Evolutionary conservation across 2,888 invertebrate species (phyloP), one percentile per base, ranked within the genome.

Genomic region (Leucozona laternaria): DNA sequence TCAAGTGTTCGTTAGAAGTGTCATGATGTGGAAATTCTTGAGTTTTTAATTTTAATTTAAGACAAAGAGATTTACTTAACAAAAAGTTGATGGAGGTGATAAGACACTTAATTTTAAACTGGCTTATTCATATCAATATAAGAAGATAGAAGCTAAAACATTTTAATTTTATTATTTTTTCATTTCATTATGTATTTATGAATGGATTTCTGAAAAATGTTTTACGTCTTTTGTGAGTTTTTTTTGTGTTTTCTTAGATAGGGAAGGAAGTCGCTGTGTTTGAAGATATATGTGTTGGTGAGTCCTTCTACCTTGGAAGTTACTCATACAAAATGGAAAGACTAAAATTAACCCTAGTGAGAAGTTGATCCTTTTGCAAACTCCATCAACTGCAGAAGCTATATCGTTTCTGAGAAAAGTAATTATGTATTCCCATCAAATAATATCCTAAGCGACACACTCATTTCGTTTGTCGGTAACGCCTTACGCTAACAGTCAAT

Each of bases 11-110:
- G 17, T 70, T 79, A 62, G 55, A 50, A 83, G 57, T 75, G 70
- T 17, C 43, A 62, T 78, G 78, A 83, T 78, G 45, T 68, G 28
- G 55, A 68, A 79, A 70, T 70, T 70, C 71, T 50, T 25, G 11
- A 50, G 45, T 55, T 37, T 71, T 50, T 8, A 48, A 72, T 28
- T 57, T 57, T n/a, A 28, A 55, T 15, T 31, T 10, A 55, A n/a
- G 10, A n/a, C 55, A 13, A 31, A 53, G 66, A 17, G 50, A 10
- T 50, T 57, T n/a, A 4, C 28, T 60, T 22, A 57, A 66, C 6
- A 48, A 20, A 37, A 28, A 55, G 6, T 53, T 62, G 43, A 17
- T 13, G 1, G 40, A 45, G 8, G 37, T 25, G 1, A 10, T 5
- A 37, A 64, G 57, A 50, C 22, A 17, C n/a, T 43, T 17, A 28